These are phyloP conservation scores for Hyposoter dolosus DNA, from an alignment of 2,888 invertebrate species.

Conservation along the genomic window DNA sequence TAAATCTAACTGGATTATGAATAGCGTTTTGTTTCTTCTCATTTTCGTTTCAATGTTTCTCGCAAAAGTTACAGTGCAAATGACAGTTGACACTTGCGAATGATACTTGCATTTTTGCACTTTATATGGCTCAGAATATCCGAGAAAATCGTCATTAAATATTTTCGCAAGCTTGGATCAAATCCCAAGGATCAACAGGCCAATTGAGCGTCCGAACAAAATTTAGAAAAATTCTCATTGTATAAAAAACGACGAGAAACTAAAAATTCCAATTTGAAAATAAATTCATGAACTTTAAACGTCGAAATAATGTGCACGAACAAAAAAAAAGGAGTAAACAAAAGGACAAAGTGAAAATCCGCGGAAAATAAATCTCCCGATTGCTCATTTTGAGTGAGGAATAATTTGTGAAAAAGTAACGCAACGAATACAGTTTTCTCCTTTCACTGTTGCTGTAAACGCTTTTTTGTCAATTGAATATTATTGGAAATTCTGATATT, in stretches of 20 bases:
- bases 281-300: not conserved
- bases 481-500: not conserved
- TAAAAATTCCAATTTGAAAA: not conserved
- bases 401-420: not conserved
- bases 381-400: not conserved
- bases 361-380: not conserved
- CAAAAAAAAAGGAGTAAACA: not conserved
- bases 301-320: not conserved
- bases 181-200: not conserved
- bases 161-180: not conserved
- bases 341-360: not conserved
- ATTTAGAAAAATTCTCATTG: not conserved
- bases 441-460: not conserved
- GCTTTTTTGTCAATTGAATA: not conserved
- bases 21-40: not conserved
- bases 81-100: not conserved
- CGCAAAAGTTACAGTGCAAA: not conserved
- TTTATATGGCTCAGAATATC: not conserved
- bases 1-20: conserved; percentile 48
- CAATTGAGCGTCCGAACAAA: not conserved
- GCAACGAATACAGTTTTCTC: not conserved
- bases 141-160: not conserved
- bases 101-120: not conserved
- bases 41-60: not conserved
- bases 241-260: not conserved